Conservation (phyloP, 1,140 invertebrate genomes). For the Pseudomyrmex sp. region DNA sequence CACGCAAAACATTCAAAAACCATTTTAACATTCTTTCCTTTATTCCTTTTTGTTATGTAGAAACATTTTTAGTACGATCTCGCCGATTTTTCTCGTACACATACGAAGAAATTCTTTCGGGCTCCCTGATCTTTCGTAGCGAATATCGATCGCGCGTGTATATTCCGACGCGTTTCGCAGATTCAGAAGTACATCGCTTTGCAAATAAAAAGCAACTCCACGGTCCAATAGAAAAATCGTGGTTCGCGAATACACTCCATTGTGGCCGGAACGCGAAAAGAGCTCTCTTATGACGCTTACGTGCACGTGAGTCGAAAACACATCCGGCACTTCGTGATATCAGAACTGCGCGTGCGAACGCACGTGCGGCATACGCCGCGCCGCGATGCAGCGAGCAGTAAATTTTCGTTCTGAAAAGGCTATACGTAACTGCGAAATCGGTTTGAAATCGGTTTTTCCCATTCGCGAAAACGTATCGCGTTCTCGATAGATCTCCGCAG, state of each 20-base stretch:
- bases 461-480: not conserved
- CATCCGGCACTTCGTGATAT: slow-evolving; percentile 15
- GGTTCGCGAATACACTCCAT: slow-evolving; percentile 33
- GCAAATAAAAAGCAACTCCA: slow-evolving; percentile 43
- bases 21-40: not conserved
- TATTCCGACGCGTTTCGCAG: slow-evolving; percentile 7
- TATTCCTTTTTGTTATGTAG: not conserved
- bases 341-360: slow-evolving; percentile 29
- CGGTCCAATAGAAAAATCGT: slow-evolving; percentile 42
- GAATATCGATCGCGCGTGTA: not conserved
- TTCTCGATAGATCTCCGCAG: not conserved
- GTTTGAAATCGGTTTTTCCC: slow-evolving; percentile 3
- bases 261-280: slow-evolving; percentile 38
- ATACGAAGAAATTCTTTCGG: not conserved
- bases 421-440: slow-evolving; percentile 31
- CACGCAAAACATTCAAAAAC: not conserved
- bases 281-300: slow-evolving; percentile 45
- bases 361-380: slow-evolving; percentile 4
- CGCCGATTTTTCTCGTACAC: not conserved
- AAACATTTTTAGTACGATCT: not conserved
- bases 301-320: slow-evolving; percentile 53
- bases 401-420: slow-evolving; percentile 26
- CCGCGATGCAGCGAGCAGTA: slow-evolving; percentile 15
- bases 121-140: not conserved
- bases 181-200: slow-evolving; percentile 25